Base-by-base conservation (phyloP, 23 tunicate genomes). In the Trididemnum miniatum region DNA sequence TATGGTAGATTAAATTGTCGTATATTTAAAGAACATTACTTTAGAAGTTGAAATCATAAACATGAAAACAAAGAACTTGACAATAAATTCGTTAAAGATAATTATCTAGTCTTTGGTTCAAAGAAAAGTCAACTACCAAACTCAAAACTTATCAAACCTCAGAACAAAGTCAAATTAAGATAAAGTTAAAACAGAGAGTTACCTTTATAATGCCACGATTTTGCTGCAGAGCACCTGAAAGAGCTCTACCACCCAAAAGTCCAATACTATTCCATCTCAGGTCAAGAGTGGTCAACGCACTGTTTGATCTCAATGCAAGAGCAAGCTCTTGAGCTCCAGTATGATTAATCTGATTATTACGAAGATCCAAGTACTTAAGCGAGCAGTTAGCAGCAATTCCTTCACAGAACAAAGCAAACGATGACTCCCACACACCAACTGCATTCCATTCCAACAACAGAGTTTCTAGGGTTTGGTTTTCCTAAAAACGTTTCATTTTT, bases 251-350 rank as follows among this genome's bases (percentile, higher is more conserved):
- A 37, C 97, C 97, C 35, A 83, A 82, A 67, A 92, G 40, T 9
- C 97, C 97, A 59, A 83, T 51, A 49, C 87, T 92, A 79, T 92
- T 92, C 97, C 97, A 92, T 27, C 97, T 37, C 1, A 92, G 54
- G 52, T 92, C 97, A 39, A 92, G 75, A n/a, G 72, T 50, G 1
- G 25, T 52, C 20, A 89, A 65, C 1, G 88, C 38, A 34, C 31
- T 78, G 72, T 91, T 91, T 40, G 51, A 64, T 50, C 80, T 76
- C 27, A 91, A 76, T 31, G 89, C 86, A 31, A 66, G 33, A 22
- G 89, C 92, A 24, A 92, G 26, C 50, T 92, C 88, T 71, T 92
- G 85, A 2, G 89, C 92, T 0, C 85, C 92, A 18, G 73, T 72
- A 39, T 87, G 89, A 65, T 92, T 83, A 22, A 92, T 86, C 65